Percentiles rank a stretch among this genome's conserved stretches.
Conservation (phyloP, 2,888 invertebrate species). For the Amblyjoppa proteus region DNA sequence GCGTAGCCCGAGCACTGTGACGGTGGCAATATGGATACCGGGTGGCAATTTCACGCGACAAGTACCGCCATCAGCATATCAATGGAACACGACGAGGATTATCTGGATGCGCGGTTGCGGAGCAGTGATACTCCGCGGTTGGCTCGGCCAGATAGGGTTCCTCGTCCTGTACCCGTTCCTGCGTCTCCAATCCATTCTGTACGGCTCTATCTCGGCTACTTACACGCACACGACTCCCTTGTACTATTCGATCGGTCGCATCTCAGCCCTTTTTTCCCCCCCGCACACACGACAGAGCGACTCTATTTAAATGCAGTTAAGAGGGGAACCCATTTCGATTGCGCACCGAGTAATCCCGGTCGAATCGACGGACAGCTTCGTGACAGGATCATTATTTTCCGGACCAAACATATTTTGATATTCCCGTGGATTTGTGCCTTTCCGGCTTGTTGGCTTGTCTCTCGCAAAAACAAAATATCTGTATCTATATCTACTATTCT, state of each 20-base stretch:
- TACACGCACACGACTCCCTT: constrained; percentile 55
- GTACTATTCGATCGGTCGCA: constrained; percentile 56
- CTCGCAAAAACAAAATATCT: not conserved
- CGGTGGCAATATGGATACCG: constrained; percentile 78
- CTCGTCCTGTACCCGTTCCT: constrained; percentile 61
- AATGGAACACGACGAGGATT: constrained; percentile 82
- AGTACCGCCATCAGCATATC: constrained; percentile 85
- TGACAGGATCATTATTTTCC: constrained; percentile 67
- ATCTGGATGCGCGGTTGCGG: constrained; percentile 80
- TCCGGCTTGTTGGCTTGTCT: constrained; percentile 37
- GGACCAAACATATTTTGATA: constrained; percentile 16
- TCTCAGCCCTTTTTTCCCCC: constrained; percentile 49
- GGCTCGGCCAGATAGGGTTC: constrained; percentile 84
- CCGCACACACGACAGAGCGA: not conserved
- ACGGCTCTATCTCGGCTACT: constrained; percentile 43
- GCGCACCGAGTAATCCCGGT: constrained; percentile 59
- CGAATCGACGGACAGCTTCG: constrained; percentile 46
- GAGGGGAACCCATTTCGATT: constrained; percentile 38
- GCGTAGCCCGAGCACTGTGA: constrained; percentile 56
- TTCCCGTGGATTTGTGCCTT: not conserved
- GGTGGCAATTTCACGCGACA: constrained; percentile 85
- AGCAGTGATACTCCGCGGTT: constrained; percentile 83
- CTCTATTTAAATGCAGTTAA: constrained; percentile 55
- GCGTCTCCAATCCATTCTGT: constrained; percentile 39
- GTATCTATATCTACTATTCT: not conserved